Conservation (phyloP, 2,113 vertebrate species). For the Oreochromis tanganicae region DNA sequence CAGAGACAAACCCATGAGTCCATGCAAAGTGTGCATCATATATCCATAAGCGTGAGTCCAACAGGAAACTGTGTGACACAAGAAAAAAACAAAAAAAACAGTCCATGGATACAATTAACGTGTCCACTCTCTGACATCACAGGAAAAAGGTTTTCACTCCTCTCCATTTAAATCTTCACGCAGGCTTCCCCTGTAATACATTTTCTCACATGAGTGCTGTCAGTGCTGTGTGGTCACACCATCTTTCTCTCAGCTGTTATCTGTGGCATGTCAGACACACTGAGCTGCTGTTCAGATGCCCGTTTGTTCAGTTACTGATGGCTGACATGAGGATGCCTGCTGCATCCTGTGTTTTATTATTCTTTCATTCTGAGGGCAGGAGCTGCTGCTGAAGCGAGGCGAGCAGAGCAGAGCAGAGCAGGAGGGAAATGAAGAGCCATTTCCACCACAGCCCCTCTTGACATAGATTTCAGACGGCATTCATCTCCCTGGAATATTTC, state of each 20-base stretch:
- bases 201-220: background rate
- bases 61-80: background rate
- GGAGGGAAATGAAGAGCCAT: background rate
- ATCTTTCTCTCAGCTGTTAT: slow-evolving; percentile 3
- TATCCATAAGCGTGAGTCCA: background rate
- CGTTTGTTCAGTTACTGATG: background rate
- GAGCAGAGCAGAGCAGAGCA: background rate
- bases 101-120: background rate
- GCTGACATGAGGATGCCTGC: slow-evolving; percentile 1
- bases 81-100: background rate
- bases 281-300: background rate
- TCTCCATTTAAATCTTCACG: background rate
- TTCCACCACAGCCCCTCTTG: slow-evolving; percentile 4
- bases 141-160: background rate
- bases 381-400: background rate
- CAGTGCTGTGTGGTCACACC: background rate
- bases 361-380: background rate
- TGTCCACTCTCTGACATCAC: background rate
- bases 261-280: background rate
- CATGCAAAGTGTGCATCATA: background rate
- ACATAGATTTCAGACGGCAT: slow-evolving; percentile 28
- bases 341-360: slow-evolving; percentile 26
- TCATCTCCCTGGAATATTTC: slow-evolving; percentile 19
- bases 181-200: background rate
- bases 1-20: background rate